Percentiles rank a stretch among this genome's conserved stretches.
These are phyloP conservation scores for Clunio marinus DNA, from an alignment of 2,888 invertebrate species.

Conservation along the genomic window DNA sequence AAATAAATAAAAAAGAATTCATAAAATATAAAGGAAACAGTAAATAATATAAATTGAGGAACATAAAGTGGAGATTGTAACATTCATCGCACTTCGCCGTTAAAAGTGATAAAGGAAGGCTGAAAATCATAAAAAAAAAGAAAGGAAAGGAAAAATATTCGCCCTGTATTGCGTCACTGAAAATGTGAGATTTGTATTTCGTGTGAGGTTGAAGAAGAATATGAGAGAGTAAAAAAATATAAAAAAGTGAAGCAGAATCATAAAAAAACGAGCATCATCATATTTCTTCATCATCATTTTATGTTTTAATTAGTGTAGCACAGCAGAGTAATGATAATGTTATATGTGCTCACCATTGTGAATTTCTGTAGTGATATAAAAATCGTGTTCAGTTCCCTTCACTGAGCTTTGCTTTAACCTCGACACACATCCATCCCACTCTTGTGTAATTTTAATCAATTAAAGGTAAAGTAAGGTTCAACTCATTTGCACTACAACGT, in stretches of 20 bases:
- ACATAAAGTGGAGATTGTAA: no score
- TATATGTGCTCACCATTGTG: neutral
- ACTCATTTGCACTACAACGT: no score
- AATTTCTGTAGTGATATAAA: neutral
- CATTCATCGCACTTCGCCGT: no score
- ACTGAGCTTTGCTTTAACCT: neutral
- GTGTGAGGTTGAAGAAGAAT: neutral
- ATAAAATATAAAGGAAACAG: no score
- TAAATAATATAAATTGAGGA: no score
- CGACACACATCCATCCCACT: neutral
- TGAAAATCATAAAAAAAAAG: no score
- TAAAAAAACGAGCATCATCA: slow-evolving; percentile 25
- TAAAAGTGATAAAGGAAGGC: no score
- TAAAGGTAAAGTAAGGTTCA: no score
- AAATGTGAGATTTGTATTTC: neutral
- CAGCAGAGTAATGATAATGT: slow-evolving; percentile 9
- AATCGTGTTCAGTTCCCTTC: neutral
- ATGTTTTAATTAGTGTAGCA: slow-evolving; percentile 32
- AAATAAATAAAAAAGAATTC: no score
- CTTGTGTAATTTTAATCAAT: slow-evolving; percentile 28
- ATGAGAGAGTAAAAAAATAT: neutral
- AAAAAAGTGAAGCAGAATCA: neutral
- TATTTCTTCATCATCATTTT: slow-evolving; percentile 35
- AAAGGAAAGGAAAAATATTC: neutral
- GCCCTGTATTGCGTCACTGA: slow-evolving; percentile 15